A percentile compares a stretch with the other conserved stretches of the same genome.
Conservation (phyloP, 1,140 invertebrate species). For the Microplitis demolitor region DNA sequence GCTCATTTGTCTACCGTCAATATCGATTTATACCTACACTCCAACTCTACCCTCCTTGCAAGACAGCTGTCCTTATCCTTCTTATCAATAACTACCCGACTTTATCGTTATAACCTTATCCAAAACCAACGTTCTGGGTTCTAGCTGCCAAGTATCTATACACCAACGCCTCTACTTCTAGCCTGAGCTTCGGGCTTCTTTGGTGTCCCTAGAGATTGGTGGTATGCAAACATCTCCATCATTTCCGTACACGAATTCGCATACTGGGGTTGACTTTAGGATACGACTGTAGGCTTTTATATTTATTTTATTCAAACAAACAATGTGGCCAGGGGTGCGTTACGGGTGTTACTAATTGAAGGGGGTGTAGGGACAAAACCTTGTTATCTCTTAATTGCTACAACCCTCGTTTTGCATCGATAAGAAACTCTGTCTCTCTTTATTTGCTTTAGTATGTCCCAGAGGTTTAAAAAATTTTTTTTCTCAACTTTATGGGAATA, state of each 20-base stretch:
- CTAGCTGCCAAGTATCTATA: background rate
- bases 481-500: no score
- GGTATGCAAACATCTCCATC: no score
- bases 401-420: slow-evolving; percentile 62
- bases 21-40: no score
- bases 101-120: no score
- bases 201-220: no score
- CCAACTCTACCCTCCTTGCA: no score
- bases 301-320: background rate
- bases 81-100: no score
- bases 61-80: no score
- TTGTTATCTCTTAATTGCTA: slow-evolving; percentile 64
- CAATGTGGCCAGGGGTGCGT: background rate
- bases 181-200: background rate
- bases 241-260: no score
- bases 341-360: slow-evolving; percentile 60
- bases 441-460: background rate
- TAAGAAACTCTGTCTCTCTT: slow-evolving; percentile 41
- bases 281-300: background rate
- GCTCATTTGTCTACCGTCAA: no score
- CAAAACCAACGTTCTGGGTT: no score
- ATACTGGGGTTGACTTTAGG: background rate
- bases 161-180: background rate
- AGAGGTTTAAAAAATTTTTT: background rate
- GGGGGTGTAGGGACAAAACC: slow-evolving; percentile 54